Percentiles rank a stretch among this genome's conserved stretches.
phyloP scores from a whole-genome alignment of 35 echinoderm and acorn worm genomes.

The Eucidaris tribuloides region DNA sequence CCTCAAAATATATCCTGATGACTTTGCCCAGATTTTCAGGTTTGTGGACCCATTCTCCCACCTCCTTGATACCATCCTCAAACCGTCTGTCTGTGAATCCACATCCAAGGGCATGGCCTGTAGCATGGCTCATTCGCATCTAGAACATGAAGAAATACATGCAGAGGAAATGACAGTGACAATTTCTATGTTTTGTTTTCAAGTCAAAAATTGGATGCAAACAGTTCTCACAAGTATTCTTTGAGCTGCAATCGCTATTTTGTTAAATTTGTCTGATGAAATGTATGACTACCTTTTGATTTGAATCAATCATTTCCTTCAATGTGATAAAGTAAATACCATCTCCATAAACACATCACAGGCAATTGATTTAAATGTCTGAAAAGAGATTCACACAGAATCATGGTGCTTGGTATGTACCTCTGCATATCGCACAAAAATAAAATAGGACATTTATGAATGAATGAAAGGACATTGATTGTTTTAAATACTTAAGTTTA shows the following conservation, averaged over 20 bases:
- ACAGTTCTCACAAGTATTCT: neutral
- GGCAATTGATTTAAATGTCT: too few relatives aligned
- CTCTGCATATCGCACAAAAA: too few relatives aligned
- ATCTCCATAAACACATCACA: too few relatives aligned
- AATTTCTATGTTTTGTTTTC: neutral
- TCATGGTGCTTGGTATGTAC: too few relatives aligned
- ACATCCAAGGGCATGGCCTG: slow-evolving; percentile 40
- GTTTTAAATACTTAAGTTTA: too few relatives aligned
- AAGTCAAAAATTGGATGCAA: neutral
- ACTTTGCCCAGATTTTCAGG: slow-evolving; percentile 64
- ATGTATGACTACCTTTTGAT: too few relatives aligned
- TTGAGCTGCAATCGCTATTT: neutral
- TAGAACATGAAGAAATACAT: slow-evolving; percentile 11
- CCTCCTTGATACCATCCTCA: slow-evolving; percentile 67
- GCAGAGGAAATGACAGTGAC: neutral
- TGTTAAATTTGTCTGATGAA: too few relatives aligned
- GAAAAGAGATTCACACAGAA: too few relatives aligned
- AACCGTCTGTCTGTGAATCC: slow-evolving; percentile 47
- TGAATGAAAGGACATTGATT: too few relatives aligned
- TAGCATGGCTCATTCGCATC: slow-evolving; percentile 70
- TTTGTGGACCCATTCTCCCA: slow-evolving; percentile 67
- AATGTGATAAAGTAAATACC: too few relatives aligned
- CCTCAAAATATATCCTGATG: slow-evolving; percentile 84
- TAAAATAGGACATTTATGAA: too few relatives aligned
- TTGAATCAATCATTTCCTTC: too few relatives aligned